Evolutionary conservation across 1,140 invertebrate genomes (phyloP), one percentile per base, ranked within the genome.

Genomic region (Drosophila bocki): DNA sequence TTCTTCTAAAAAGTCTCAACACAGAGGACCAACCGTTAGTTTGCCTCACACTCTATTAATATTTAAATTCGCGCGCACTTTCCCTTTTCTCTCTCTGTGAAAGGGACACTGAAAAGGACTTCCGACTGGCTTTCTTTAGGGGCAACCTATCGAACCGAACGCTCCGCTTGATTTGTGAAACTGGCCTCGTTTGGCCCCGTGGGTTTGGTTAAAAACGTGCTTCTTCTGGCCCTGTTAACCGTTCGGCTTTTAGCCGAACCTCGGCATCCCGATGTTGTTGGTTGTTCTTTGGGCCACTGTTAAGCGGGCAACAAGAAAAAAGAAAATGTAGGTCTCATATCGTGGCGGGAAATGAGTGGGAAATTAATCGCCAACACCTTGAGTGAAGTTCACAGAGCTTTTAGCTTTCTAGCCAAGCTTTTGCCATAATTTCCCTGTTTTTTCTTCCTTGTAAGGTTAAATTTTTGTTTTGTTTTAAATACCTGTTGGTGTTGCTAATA

Each of bases 111-210:
- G 13, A 45, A 68, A 68, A 74, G 58, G 70, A 65, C 50, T 65
- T 75, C 51, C 60, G 60, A 53, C 35, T 75, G 60, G 35, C 33
- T 58, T 56, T 78, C 33, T 45, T 53, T 80, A 47, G 50, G 45
- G 58, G 26, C 88, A 91, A 91, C 88, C 88, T 88, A 80, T 91
- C 84, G 84, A 88, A 85, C 88, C 88, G 83, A 85, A 82, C 84
- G 77, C 81, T 79, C 74, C 81, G 88, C 81, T 91, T 80, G 84
- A 91, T 91, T 91, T 91, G 88, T 91, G 84, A 88, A 88, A 91
- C 88, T 91, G 88, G 88, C 86, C 86, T 90, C 82, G 87, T 91
- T 91, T 85, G 86, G 65, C 48, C 47, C 51, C 50, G 65, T 69
- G 75, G 71, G 58, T 80, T 85, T 75, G 78, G 70, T 85, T 91